Percentiles rank a stretch among this genome's conserved stretches.
These are phyloP conservation scores for Melospiza melodia DNA, from an alignment of 2,113 vertebrate species.

Conservation along the genomic window DNA sequence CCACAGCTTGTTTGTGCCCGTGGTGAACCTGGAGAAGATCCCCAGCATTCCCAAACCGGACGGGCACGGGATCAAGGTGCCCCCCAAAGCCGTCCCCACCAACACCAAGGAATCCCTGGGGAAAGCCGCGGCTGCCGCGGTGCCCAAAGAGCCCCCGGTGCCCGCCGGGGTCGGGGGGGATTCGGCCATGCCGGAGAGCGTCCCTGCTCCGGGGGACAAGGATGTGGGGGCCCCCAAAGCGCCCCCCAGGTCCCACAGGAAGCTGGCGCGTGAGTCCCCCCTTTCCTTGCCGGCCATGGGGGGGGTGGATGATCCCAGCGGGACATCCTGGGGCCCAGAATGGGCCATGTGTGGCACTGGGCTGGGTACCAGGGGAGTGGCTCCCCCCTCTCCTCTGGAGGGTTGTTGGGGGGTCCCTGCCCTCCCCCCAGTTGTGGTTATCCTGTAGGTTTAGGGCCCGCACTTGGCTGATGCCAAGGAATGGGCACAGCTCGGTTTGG, in stretches of 20 bases:
- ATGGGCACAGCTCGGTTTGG: not conserved
- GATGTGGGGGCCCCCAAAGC: not conserved
- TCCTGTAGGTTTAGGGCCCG: not conserved
- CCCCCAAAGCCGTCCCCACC: conserved; percentile 72
- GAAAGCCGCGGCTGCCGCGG: conserved; percentile 33
- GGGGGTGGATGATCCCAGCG: not conserved
- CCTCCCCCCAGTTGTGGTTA: not conserved
- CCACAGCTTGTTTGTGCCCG: conserved; percentile 82
- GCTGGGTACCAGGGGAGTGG: not conserved
- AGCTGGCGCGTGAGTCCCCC: conserved; percentile 86
- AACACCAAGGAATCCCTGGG: conserved; percentile 73
- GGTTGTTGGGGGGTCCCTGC: not conserved
- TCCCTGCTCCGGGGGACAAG: conserved; percentile 57
- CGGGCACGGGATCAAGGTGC: conserved; percentile 81
- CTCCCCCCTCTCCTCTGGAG: not conserved
- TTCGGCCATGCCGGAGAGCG: conserved; percentile 65
- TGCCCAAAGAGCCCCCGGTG: conserved; percentile 56
- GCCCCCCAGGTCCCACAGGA: conserved; percentile 83
- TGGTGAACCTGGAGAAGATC: conserved; percentile 85
- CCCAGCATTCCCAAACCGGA: conserved; percentile 80
- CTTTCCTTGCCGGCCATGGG: not conserved
- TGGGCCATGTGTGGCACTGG: not conserved
- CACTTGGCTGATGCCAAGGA: not conserved
- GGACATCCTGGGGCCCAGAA: not conserved
- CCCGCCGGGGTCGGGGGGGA: conserved; percentile 54